phyloP scores from a whole-genome alignment of 1,140 invertebrate species.

The Ceratitis capitata region DNA sequence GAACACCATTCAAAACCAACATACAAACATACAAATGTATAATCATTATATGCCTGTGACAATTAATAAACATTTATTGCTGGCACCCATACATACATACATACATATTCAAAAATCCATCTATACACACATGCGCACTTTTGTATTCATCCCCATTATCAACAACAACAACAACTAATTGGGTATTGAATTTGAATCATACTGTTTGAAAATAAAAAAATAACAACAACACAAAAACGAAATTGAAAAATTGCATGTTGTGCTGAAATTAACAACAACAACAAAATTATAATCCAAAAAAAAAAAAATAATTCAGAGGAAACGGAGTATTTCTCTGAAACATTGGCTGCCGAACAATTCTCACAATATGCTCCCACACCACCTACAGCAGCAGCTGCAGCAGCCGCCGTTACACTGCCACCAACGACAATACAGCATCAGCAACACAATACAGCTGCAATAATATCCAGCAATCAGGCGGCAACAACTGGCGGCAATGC shows the following conservation, averaged over 20 bases:
- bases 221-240: slow-evolving; percentile 27
- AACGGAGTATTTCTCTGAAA: slow-evolving; percentile 66
- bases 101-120: no score
- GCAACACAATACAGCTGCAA: slow-evolving; percentile 61
- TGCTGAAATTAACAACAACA: slow-evolving; percentile 30
- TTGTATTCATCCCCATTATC: neutral
- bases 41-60: neutral
- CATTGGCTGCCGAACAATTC: slow-evolving; percentile 66
- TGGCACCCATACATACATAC: neutral
- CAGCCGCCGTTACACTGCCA: slow-evolving; percentile 52
- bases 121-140: neutral
- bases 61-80: neutral
- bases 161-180: no score
- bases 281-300: no score
- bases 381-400: slow-evolving; percentile 51
- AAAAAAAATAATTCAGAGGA: slow-evolving; percentile 58
- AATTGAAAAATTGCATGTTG: slow-evolving; percentile 29
- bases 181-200: slow-evolving; percentile 12
- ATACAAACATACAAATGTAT: neutral
- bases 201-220: slow-evolving; percentile 41
- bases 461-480: slow-evolving; percentile 53
- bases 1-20: neutral
- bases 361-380: slow-evolving; percentile 65
- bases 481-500: neutral
- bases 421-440: slow-evolving; percentile 62